phyloP scores from a whole-genome alignment of 2,113 vertebrate species.

The Fulmarus glacialis region DNA sequence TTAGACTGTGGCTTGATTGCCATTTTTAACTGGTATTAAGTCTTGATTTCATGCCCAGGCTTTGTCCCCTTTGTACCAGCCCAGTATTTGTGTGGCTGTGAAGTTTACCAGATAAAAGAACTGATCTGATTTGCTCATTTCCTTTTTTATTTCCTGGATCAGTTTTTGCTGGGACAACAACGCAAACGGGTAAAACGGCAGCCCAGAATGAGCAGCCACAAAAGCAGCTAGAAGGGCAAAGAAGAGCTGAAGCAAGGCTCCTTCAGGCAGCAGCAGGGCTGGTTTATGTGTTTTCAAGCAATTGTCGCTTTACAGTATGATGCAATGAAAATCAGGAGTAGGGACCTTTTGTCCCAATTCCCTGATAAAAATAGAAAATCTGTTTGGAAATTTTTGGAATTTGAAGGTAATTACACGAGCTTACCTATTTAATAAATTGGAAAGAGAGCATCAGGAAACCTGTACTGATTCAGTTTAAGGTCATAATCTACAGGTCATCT shows the following conservation, averaged over 20 bases:
- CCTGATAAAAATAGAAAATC: neutral
- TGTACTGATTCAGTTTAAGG: neutral
- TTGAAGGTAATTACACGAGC: neutral
- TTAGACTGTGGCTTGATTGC: neutral
- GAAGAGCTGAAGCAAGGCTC: neutral
- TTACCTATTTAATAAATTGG: neutral
- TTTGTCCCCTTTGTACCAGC: neutral
- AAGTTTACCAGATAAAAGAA: neutral
- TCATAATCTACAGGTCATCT: neutral
- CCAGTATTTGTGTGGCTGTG: neutral
- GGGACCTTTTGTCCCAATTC: neutral
- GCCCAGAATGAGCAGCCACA: neutral
- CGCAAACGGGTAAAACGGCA: fast-evolving
- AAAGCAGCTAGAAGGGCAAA: neutral
- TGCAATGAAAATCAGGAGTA: neutral
- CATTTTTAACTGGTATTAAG: neutral
- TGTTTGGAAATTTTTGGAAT: neutral
- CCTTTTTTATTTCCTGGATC: neutral
- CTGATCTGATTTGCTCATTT: neutral
- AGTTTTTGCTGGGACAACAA: neutral
- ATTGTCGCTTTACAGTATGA: neutral
- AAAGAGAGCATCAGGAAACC: neutral
- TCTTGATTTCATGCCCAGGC: neutral
- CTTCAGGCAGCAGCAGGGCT: neutral
- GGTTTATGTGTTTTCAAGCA: neutral